These are phyloP conservation scores for Boloria selene DNA, from an alignment of 2,888 invertebrate species.

Conservation along the genomic window DNA sequence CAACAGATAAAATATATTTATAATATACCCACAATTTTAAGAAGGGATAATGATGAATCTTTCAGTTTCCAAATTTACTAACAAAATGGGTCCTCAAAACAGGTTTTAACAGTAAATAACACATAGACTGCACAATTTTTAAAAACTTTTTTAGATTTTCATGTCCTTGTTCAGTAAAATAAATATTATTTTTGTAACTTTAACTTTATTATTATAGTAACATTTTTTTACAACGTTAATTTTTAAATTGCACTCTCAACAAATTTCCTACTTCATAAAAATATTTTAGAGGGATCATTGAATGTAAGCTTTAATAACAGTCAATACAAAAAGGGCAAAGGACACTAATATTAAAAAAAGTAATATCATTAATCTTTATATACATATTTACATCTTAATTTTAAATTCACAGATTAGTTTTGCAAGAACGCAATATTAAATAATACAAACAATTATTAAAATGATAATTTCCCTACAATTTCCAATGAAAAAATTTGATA, in stretches of 20 bases:
- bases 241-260: neutral
- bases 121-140: too few relatives aligned
- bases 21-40: neutral
- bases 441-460: slow-evolving; percentile 46
- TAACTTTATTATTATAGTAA: slow-evolving; percentile 1
- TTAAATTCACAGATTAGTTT: slow-evolving; percentile 55
- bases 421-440: slow-evolving; percentile 57
- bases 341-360: slow-evolving; percentile 57
- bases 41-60: neutral
- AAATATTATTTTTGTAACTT: neutral
- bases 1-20: slow-evolving; percentile 2
- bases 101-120: too few relatives aligned
- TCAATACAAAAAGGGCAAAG: slow-evolving; percentile 58
- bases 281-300: slow-evolving; percentile 13
- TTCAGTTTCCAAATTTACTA: slow-evolving; percentile 4
- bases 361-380: slow-evolving; percentile 75
- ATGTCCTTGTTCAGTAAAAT: too few relatives aligned
- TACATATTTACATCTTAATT: slow-evolving; percentile 80
- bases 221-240: too few relatives aligned
- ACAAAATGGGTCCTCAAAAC: slow-evolving; percentile 11
- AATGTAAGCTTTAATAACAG: slow-evolving; percentile 38
- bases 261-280: neutral
- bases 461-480: slow-evolving; percentile 42
- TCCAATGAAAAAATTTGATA: slow-evolving; percentile 35
- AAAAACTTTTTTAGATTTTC: too few relatives aligned